Percentiles rank a stretch among this genome's conserved stretches.
phyloP scores from a whole-genome alignment of 2,797 vertebrate genomes.

The Numenius phaeopus region DNA sequence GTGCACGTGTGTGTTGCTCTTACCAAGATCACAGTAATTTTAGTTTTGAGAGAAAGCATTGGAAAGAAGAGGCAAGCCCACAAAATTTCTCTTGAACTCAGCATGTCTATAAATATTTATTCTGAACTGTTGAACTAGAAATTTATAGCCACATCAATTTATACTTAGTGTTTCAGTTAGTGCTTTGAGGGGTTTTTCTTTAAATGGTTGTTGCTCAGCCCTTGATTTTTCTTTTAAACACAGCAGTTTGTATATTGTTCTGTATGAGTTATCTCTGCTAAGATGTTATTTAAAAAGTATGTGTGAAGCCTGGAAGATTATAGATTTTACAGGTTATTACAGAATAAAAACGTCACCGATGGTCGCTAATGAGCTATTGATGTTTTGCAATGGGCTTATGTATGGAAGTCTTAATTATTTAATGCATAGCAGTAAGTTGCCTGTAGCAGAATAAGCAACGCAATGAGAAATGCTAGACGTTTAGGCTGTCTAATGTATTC shows the following conservation, averaged over 20 bases:
- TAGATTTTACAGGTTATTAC: not conserved
- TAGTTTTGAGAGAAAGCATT: conserved; percentile 49
- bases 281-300: not conserved
- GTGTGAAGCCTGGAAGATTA: not conserved
- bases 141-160: not conserved
- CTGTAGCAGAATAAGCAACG: not conserved
- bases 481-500: not conserved
- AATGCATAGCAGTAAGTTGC: not conserved
- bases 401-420: not conserved
- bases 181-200: not conserved
- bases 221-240: not conserved
- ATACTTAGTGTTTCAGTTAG: conserved; percentile 12
- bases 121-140: conserved; percentile 31
- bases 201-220: not conserved
- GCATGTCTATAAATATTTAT: conserved; percentile 47
- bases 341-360: not conserved
- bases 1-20: not conserved
- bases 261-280: not conserved
- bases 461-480: not conserved
- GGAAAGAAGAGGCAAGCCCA: not conserved
- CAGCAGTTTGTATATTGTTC: not conserved
- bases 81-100: conserved; percentile 47
- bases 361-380: not conserved
- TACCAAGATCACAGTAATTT: conserved; percentile 23
- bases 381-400: not conserved